Evolutionary conservation across 2,888 invertebrate genomes (phyloP), one percentile per base, ranked within the genome.

Genomic region (Acronicta psi): DNA sequence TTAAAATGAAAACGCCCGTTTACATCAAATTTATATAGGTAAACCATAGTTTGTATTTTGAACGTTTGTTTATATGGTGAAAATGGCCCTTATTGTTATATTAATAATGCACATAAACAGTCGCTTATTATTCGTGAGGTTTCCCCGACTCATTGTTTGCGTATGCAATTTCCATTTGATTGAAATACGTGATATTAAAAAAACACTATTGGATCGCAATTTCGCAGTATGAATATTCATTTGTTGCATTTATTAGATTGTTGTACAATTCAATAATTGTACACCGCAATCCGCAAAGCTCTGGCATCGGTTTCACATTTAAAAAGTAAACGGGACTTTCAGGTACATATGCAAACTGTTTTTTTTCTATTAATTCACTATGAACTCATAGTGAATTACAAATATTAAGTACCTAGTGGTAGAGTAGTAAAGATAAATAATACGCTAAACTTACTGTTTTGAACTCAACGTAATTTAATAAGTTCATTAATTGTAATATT

Each of bases 201-300:
- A 34, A 34, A n/a, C 13, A 60, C 18, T 20, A 11, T 41, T 50
- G 41, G 23, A 57, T 45, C 53, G 56, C 53, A 49, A 49, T 51
- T 44, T 65, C 51, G 14, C 17, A 16, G 40, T 25, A 49, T 66
- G 57, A 66, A 69, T 70, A 61, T 70, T 69, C 47, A 69, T 59
- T 56, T 37, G 23, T 37, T n/a, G 43, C 23, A 52, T 69, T 64
- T 64, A 69, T 57, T 56, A 69, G 50, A 47, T 53, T 43, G 56
- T 36, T 37, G 17, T 34, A 14, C 10, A 37, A 38, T 62, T 57
- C 45, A 49, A 50, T 57, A 49, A 50, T 57, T 16, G 44, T 9
- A 13, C 34, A 10, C 16, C 17, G 37, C 8, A 17, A 10, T 4
- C 20, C 5, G 6, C 31, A 9, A 17, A 14, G n/a, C 23, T 17